These are phyloP conservation scores for Pipa parva DNA, from an alignment of 2,113 vertebrate species.

Conservation along the genomic window DNA sequence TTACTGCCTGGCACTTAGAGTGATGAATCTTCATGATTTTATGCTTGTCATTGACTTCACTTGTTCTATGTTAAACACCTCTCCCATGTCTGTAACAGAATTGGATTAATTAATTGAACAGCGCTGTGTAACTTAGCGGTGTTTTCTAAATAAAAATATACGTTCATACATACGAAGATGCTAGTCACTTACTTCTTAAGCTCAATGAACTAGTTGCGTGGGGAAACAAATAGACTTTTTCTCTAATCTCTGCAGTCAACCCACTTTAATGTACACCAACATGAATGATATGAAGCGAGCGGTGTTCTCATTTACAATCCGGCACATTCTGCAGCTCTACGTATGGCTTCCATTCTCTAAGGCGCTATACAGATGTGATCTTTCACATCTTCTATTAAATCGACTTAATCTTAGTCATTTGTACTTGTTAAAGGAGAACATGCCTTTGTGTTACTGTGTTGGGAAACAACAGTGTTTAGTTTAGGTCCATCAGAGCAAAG, in stretches of 20 bases:
- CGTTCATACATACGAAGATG: too few species aligned
- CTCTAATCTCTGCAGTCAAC: constrained; percentile 14
- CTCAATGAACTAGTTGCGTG: not conserved
- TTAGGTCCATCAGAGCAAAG: constrained; percentile 16
- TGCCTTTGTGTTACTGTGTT: constrained; percentile 1
- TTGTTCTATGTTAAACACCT: too few species aligned
- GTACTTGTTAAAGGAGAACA: constrained; percentile 30
- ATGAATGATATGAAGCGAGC: constrained; percentile 24
- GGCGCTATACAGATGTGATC: constrained; percentile 32
- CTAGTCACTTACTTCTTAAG: not conserved
- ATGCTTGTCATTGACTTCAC: too few species aligned
- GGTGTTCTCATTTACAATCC: constrained; percentile 22
- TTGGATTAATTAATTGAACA: too few species aligned
- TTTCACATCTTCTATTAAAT: constrained; percentile 32
- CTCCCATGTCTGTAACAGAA: too few species aligned
- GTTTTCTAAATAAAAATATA: too few species aligned
- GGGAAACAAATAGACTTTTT: not conserved
- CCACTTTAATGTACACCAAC: not conserved
- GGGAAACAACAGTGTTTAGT: not conserved
- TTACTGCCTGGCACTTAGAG: too few species aligned
- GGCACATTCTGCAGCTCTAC: constrained; percentile 7
- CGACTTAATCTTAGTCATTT: constrained; percentile 35
- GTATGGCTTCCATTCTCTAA: constrained; percentile 8
- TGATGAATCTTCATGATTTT: too few species aligned
- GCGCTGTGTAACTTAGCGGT: too few species aligned